Conservation (phyloP, 2,888 invertebrate genomes). For the Escarpia spicata region DNA sequence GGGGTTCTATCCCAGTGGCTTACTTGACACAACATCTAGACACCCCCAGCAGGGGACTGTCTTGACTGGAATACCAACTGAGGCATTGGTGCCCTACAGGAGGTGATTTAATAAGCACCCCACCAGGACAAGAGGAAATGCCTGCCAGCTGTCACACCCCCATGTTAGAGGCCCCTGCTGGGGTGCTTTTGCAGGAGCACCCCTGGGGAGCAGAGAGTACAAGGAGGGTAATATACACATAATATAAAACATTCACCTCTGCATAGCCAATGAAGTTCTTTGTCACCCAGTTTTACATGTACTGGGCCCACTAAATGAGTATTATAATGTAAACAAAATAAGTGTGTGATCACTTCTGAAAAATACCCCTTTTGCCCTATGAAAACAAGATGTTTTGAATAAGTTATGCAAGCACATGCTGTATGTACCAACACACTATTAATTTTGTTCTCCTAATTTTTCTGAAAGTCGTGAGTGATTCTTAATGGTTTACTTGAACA, state of each 20-base stretch:
- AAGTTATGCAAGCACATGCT: no score
- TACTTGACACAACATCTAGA: background rate
- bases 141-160: background rate
- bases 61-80: background rate
- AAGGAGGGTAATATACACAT: background rate
- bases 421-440: no score
- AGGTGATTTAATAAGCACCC: background rate
- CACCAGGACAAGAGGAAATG: slow-evolving; percentile 6
- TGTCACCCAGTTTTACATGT: no score
- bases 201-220: background rate
- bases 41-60: background rate
- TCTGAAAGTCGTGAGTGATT: no score
- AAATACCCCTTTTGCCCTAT: no score
- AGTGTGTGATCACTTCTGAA: no score
- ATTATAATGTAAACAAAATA: no score
- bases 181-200: background rate
- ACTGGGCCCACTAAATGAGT: no score
- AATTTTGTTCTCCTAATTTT: no score
- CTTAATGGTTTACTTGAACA: no score
- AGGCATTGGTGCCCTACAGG: background rate
- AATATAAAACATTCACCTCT: background rate
- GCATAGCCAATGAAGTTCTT: no score
- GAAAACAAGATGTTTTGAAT: no score
- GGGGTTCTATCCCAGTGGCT: background rate
- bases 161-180: background rate